phyloP scores from a whole-genome alignment of 2,888 invertebrate species.

The Eurytoma adleriae region DNA sequence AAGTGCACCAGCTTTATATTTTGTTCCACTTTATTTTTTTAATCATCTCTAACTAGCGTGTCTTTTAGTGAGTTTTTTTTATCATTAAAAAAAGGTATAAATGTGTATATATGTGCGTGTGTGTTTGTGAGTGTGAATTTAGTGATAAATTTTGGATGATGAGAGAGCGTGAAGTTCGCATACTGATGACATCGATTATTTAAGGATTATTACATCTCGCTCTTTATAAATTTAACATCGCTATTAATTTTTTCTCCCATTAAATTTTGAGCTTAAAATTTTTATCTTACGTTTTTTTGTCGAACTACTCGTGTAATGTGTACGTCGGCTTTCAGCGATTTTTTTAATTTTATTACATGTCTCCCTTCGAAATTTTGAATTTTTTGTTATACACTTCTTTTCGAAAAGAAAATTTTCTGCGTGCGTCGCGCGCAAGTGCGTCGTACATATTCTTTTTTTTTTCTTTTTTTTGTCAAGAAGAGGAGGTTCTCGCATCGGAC shows the following conservation, averaged over 20 bases:
- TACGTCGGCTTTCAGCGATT: slow-evolving; percentile 18
- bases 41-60: slow-evolving; percentile 45
- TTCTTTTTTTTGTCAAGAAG: slow-evolving; percentile 47
- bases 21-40: slow-evolving; percentile 28
- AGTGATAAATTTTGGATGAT: slow-evolving; percentile 48
- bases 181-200: slow-evolving; percentile 58
- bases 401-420: slow-evolving; percentile 37
- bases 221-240: slow-evolving; percentile 43
- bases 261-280: slow-evolving; percentile 41
- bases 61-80: slow-evolving; percentile 23
- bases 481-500: slow-evolving; percentile 48
- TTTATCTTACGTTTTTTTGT: slow-evolving; percentile 20
- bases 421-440: slow-evolving; percentile 41
- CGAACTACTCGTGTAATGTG: slow-evolving; percentile 22
- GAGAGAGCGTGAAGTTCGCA: slow-evolving; percentile 58
- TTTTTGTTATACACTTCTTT: slow-evolving; percentile 22
- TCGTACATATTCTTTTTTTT: slow-evolving; percentile 21
- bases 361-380: slow-evolving; percentile 48
- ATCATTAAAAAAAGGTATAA: slow-evolving; percentile 24
- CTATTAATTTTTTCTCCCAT: slow-evolving; percentile 18
- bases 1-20: slow-evolving; percentile 54
- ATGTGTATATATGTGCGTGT: slow-evolving; percentile 47
- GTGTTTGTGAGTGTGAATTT: slow-evolving; percentile 44
- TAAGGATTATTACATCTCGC: slow-evolving; percentile 52
- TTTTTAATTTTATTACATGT: slow-evolving; percentile 42